Percentiles rank a stretch among this genome's conserved stretches.
Evolutionary conservation across 1,140 invertebrate species (phyloP).

Genomic region (Zaprionus ghesquierei): DNA sequence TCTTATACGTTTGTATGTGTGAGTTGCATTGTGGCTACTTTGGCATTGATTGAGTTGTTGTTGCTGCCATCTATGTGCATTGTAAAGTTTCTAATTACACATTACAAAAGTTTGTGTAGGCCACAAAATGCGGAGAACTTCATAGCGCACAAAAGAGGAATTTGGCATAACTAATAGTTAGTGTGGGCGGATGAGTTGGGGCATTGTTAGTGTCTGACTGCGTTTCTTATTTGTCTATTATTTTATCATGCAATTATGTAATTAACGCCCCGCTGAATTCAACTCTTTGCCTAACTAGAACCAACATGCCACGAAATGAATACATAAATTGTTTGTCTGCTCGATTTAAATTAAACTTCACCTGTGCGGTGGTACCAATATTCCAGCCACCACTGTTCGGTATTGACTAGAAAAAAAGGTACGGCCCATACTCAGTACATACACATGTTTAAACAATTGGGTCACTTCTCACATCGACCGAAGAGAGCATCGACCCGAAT

Average conservation of each 20-base stretch:
- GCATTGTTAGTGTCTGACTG: background rate
- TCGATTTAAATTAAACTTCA: background rate
- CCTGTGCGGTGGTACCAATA: background rate
- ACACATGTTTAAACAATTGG: background rate
- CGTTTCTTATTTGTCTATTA: background rate
- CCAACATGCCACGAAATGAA: background rate
- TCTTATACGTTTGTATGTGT: background rate
- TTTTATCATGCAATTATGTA: background rate
- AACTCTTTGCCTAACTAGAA: background rate
- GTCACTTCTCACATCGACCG: background rate
- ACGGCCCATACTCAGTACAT: background rate
- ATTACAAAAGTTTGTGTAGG: constrained; percentile 21
- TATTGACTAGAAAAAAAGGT: background rate
- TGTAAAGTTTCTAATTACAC: constrained; percentile 24
- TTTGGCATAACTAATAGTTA: background rate
- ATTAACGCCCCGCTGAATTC: constrained; percentile 7
- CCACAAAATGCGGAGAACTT: constrained; percentile 22
- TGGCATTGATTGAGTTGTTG: constrained; percentile 27
- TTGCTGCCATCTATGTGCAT: constrained; percentile 20
- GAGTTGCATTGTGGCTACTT: constrained; percentile 3
- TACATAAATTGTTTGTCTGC: background rate
- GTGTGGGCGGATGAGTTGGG: background rate
- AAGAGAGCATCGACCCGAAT: background rate
- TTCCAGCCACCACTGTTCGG: background rate
- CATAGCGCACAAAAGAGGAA: background rate